Percentiles rank a stretch among this genome's conserved stretches.
phyloP scores from a whole-genome alignment of 2,113 vertebrate species.

The Notothenia rossii region DNA sequence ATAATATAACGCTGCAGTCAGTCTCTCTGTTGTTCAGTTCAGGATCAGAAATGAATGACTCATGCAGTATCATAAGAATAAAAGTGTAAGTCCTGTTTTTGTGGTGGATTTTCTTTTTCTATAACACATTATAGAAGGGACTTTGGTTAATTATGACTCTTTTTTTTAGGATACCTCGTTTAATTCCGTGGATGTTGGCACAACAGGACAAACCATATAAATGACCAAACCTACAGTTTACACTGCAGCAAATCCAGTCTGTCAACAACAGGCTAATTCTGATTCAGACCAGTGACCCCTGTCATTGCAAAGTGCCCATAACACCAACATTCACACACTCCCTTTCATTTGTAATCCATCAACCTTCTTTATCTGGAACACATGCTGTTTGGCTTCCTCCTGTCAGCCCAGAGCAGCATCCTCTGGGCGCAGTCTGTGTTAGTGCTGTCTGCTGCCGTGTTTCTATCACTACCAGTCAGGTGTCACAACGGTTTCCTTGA shows the following conservation, averaged over 20 bases:
- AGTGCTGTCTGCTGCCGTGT: slow-evolving; percentile 52
- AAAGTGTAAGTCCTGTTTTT: not conserved
- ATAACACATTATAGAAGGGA: not conserved
- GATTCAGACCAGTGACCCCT: slow-evolving; percentile 17
- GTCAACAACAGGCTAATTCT: slow-evolving; percentile 8
- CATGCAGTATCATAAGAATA: slow-evolving; percentile 5
- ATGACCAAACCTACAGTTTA: not conserved
- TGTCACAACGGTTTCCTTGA: slow-evolving; percentile 64
- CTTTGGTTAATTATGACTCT: not conserved
- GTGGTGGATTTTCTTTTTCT: not conserved
- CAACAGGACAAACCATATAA: slow-evolving; percentile 8
- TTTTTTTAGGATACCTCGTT: not conserved
- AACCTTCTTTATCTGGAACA: slow-evolving; percentile 38
- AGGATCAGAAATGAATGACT: not conserved
- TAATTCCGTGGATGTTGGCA: slow-evolving; percentile 6
- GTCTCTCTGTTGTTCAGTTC: slow-evolving; percentile 3
- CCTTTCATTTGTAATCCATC: slow-evolving; percentile 10
- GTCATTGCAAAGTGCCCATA: not conserved
- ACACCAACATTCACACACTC: not conserved
- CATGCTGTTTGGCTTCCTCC: slow-evolving; percentile 55
- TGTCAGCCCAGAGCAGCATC: slow-evolving; percentile 47
- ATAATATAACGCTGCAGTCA: slow-evolving; percentile 3
- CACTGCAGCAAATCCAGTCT: slow-evolving; percentile 1
- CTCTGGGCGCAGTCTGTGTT: slow-evolving; percentile 37
- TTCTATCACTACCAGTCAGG: slow-evolving; percentile 68